Conservation (phyloP, 2,888 invertebrate species). For the Leucoptera coffeella region DNA sequence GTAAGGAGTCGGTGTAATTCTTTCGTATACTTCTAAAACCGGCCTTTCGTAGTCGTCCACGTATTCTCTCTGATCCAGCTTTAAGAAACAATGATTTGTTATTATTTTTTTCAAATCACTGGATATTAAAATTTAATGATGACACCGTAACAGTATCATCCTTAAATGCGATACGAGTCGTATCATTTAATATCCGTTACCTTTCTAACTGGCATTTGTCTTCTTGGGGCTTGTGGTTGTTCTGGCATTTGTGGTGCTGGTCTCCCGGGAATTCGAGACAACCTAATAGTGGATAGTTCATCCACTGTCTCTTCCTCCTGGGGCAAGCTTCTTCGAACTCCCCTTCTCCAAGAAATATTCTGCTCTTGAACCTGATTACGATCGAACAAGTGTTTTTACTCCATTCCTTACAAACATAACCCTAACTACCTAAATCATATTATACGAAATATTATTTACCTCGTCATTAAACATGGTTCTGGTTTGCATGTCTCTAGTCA, state of each 20-base stretch:
- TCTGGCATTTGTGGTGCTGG: constrained; percentile 25
- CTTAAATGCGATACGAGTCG: too few species aligned
- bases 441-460: too few species aligned
- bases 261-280: constrained; percentile 28
- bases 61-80: constrained; percentile 44
- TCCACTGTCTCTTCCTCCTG: constrained; percentile 37
- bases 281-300: constrained; percentile 32
- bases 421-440: too few species aligned
- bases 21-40: constrained; percentile 63
- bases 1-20: constrained; percentile 23
- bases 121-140: too few species aligned
- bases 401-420: too few species aligned
- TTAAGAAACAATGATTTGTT: too few species aligned
- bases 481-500: too few species aligned
- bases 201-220: constrained; percentile 29
- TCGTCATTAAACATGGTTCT: too few species aligned
- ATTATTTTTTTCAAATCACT: too few species aligned
- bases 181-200: too few species aligned
- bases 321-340: constrained; percentile 35
- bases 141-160: too few species aligned
- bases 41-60: constrained; percentile 70
- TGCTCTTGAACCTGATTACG: constrained; percentile 37
- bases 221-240: constrained; percentile 31
- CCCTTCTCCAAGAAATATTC: constrained; percentile 19
- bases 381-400: too few species aligned